phyloP scores from a whole-genome alignment of 2,113 vertebrate genomes.

The Tachysurus vachellii region DNA sequence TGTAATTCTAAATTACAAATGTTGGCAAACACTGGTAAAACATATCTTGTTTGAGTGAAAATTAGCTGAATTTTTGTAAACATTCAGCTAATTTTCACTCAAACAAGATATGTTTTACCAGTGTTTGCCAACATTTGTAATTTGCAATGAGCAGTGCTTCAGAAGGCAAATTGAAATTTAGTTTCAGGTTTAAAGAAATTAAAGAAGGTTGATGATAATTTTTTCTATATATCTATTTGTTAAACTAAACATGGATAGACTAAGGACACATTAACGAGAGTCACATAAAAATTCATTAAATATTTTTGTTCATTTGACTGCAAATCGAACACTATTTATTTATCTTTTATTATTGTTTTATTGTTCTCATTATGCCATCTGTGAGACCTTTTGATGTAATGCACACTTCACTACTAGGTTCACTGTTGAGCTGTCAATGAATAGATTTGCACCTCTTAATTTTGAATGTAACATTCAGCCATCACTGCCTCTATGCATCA shows the following conservation, averaged over 20 bases:
- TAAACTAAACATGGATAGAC: background rate
- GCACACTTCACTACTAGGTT: background rate
- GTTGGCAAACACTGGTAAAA: background rate
- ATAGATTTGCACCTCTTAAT: background rate
- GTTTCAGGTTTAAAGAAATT: no score
- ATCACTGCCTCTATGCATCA: background rate
- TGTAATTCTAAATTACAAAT: no score
- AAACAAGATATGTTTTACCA: no score
- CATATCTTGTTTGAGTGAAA: no score
- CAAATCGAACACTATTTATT: background rate
- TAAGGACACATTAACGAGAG: background rate
- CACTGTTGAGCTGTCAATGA: background rate
- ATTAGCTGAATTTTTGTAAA: no score
- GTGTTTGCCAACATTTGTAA: background rate
- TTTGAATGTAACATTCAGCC: background rate
- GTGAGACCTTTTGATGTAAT: background rate
- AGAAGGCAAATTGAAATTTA: no score
- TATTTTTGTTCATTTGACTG: background rate
- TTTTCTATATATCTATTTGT: background rate
- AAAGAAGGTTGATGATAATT: no score
- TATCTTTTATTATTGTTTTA: background rate
- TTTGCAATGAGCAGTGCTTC: background rate
- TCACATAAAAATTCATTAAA: background rate
- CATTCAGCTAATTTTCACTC: no score
- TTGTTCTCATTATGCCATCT: background rate